Base-by-base conservation (phyloP, 2,888 invertebrate genomes). In the Omphaloscelis lunosa region DNA sequence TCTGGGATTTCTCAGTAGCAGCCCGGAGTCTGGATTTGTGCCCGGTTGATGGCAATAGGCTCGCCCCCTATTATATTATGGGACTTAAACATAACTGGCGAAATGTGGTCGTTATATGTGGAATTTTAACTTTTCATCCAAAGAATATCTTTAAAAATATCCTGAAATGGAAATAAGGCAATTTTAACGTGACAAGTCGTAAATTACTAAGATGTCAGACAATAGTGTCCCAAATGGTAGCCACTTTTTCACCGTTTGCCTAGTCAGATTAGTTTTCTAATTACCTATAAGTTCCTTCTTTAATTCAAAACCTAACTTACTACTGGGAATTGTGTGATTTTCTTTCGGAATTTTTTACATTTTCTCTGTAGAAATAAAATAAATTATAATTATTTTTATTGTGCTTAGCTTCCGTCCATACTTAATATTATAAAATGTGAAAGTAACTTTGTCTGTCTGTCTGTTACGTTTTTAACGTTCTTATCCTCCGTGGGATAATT, bases 51-150 rank as follows among this genome's bases (percentile, higher is more conserved):
- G 48, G 17, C 48, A 17, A 48, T 17, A 48, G 17, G 48, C 17
- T 17, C 48, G 48, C 17, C 48, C 45, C 48, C 17, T 48, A 48
- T 48, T 48, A 48, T 17, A 48, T 17, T 17, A 48, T 17, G 6
- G 17, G 48, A 17, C 48, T 48, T 45, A 45, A 6, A 15, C 15
- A 6, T 48, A 48, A 48, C 48, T 17, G 48, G 48, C 48, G 17
- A 48, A 17, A 48, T 45, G 45, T 45, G 45, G 45, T 12, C 9
- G 1, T 9, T 39, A 39, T 39, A 39, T 39, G 39, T 39, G 39
- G 20, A 72, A 69, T 75, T 75, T 65, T 45, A 58, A 85, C 12
- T 15, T 85, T 80, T 85, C 69, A 71, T 75, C 53, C 15, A 29
- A 68, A 72, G 63, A 17, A 68, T 45, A 71, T 59, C 20, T 65